These are phyloP conservation scores for Stomatorhinus walkeri DNA, from an alignment of 2,797 vertebrate species.

Conservation along the genomic window DNA sequence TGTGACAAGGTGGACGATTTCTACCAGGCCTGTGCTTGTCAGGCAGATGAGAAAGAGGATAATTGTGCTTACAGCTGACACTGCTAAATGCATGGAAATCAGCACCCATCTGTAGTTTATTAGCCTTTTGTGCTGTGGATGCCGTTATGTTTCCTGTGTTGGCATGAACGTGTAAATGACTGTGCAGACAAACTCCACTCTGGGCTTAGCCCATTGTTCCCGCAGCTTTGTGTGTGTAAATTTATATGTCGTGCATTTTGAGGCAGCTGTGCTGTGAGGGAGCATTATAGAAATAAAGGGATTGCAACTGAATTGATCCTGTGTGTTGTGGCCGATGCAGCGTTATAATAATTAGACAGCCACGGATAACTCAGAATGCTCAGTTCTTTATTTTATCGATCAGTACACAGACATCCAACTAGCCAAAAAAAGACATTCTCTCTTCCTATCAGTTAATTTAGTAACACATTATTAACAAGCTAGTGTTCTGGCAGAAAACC, in stretches of 20 bases:
- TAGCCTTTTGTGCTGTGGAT: neutral
- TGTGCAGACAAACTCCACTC: neutral
- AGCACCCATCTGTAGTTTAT: neutral
- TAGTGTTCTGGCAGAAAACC: neutral
- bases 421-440: neutral
- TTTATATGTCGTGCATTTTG: neutral
- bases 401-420: neutral
- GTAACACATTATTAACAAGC: neutral
- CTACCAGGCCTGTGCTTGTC: neutral
- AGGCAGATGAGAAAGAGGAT: neutral
- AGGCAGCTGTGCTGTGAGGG: neutral
- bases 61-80: neutral
- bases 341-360: neutral
- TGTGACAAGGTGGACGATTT: neutral
- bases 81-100: neutral
- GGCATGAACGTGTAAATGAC: neutral
- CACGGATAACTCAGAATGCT: neutral
- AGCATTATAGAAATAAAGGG: neutral
- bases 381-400: neutral
- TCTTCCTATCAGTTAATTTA: neutral
- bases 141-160: neutral
- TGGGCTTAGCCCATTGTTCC: neutral
- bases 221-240: neutral
- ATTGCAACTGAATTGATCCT: neutral
- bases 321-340: neutral